Evolutionary conservation across 37 sponge, comb jelly and placozoan species (phyloP), one percentile per base, ranked within the genome.

Genomic region (Ianthella basta): DNA sequence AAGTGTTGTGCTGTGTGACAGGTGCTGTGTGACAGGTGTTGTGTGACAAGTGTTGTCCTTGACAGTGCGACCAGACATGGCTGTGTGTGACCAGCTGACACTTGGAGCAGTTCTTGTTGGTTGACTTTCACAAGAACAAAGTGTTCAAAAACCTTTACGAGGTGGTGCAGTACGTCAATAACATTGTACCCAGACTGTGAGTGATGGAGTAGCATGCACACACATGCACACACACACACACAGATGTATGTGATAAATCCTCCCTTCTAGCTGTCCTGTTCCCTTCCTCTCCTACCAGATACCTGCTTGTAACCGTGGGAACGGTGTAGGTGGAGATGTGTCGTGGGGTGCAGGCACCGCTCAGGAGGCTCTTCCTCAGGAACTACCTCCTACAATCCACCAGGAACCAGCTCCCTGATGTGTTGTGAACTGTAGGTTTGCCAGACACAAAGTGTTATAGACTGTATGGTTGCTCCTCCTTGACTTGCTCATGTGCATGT

Each of bases 311-410:
- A 38, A 98, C 99, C 15, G 99, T 98, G 61, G 99, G 99, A 14
- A 89, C 84, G 35, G 97, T 96, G 56, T 98, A 93, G 80, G 99
- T 98, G 72, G 99, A 98, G 89, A 98, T 98, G 99, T 98, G 99
- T 89, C 95, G 99, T 21, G 99, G 99, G 20, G 99, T 98, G 24
- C 99, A 98, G 89, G 97, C 96, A 60, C 99, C 99, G 6, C 94
- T 96, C 38, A 92, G 99, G 37, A 97, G 99, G 41, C 95, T 98
- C 66, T 98, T 98, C 87, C 89, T 98, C 44, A 72, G 99, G 37
- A 98, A 96, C 79, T 98, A 96, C 73, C 90, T 98, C 29, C 90
- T 98, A 25, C 97, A 96, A 83, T 98, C 93, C 68, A 96, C 99
- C 41, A 41, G 95, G 34, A 94, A 96, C 80, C 83, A 85, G 34